Base-by-base conservation (phyloP, 2,113 vertebrate genomes). In the Mirza zaza region DNA sequence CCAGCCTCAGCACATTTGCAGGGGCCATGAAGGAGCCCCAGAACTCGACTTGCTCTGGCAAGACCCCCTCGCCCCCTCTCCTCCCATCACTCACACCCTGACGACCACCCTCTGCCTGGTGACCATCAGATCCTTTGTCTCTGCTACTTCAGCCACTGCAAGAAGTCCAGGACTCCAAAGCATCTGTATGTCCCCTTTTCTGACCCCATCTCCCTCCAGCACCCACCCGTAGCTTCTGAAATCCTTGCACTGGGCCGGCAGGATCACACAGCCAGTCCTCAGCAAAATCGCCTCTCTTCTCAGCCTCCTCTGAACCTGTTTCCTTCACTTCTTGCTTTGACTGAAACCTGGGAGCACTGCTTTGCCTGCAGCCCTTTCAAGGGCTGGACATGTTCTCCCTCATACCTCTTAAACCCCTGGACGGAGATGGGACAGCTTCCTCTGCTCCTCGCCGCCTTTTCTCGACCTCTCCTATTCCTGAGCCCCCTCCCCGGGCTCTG, bases 31-130 rank as follows among this genome's bases (percentile, higher is more conserved):
- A 1, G 27, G 15, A 45, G n/a, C 2, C 17, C 27, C 75, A 18
- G 65, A 84, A 85, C 32, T 61, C 6, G 0, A 2, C 11, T n/a
- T 6, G 10, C 21, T 21, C 32, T 13, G 5, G n/a, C n/a, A 84
- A 36, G 18, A 57, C 4, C 6, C 21, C 73, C 36, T 4, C 9
- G 23, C 2, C 10, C 5, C n/a, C 10, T 15, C n/a, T 86, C 10
- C 20, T 3, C 27, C n/a, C 3, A 0, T 2, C 5, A 15, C 12
- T 39, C 57, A 25, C 5, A 6, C 34, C 20, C 75, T 70, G 27
- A 45, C 34, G 9, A 57, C 17, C 67, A 75, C 48, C 29, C 17
- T 48, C 25, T 68, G 25, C 61, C 32, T 59, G 15, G 29, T 39
- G 12, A 32, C 42, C n/a, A 55, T 14, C 4, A 27, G 15, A 57